Evolutionary conservation across 2,113 vertebrate genomes (phyloP).

Genomic region (Pterophyllum scalare): DNA sequence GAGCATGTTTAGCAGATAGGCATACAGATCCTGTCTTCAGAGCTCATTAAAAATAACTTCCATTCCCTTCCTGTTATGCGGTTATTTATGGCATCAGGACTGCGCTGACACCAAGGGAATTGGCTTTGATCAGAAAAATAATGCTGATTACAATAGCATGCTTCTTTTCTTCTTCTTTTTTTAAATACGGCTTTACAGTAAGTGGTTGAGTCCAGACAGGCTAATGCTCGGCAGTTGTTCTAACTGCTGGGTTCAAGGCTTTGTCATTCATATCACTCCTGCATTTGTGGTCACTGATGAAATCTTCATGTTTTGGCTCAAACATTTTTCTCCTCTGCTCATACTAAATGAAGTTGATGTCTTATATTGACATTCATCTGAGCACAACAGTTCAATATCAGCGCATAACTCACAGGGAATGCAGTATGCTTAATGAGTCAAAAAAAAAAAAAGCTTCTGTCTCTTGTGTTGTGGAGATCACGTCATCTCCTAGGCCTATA

Average conservation of each 20-base stretch:
- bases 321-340: background rate
- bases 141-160: background rate
- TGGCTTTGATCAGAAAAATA: slow-evolving; percentile 12
- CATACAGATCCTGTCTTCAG: background rate
- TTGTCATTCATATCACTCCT: background rate
- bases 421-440: background rate
- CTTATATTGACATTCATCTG: background rate
- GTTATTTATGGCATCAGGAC: slow-evolving; percentile 24
- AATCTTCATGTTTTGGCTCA: background rate
- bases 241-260: slow-evolving; percentile 10
- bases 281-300: background rate
- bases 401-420: background rate
- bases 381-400: background rate
- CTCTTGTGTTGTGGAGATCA: slow-evolving; percentile 43
- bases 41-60: background rate
- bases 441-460: background rate
- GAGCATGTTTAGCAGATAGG: background rate
- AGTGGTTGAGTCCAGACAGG: background rate
- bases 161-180: background rate
- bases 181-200: background rate
- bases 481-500: slow-evolving; percentile 60
- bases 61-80: background rate
- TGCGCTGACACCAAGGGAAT: slow-evolving; percentile 19
- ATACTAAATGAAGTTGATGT: background rate
- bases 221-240: background rate